phyloP scores from a whole-genome alignment of 2,797 vertebrate species.

The Cetoscarus ocellatus region DNA sequence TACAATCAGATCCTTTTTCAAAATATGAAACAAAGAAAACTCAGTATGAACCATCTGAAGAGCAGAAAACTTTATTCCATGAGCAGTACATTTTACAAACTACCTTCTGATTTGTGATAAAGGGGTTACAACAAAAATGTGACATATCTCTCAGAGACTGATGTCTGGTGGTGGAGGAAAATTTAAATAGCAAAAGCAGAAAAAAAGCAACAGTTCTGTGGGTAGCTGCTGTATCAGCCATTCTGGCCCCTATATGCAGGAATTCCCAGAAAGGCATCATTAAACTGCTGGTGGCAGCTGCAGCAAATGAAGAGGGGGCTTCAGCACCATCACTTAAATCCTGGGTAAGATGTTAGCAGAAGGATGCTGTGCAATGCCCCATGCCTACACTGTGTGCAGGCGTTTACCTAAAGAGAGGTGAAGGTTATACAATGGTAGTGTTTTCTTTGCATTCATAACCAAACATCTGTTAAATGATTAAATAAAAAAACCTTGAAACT shows the following conservation, averaged over 20 bases:
- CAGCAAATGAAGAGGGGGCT: slow-evolving; percentile 79
- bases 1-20: not conserved
- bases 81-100: slow-evolving; percentile 51
- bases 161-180: slow-evolving; percentile 4
- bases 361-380: slow-evolving; percentile 68
- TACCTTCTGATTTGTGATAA: not conserved
- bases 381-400: slow-evolving; percentile 90
- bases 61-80: slow-evolving; percentile 58
- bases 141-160: slow-evolving; percentile 20
- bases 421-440: not conserved
- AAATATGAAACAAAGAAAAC: slow-evolving; percentile 8
- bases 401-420: slow-evolving; percentile 88
- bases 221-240: slow-evolving; percentile 85
- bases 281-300: slow-evolving; percentile 86
- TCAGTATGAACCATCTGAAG: not conserved
- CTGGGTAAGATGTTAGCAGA: slow-evolving; percentile 47
- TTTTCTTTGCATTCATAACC: not conserved
- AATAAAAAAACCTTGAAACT: not conserved
- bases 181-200: not conserved
- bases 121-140: not conserved
- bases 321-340: slow-evolving; percentile 35
- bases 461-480: not conserved
- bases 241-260: slow-evolving; percentile 88
- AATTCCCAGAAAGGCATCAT: slow-evolving; percentile 94
- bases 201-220: slow-evolving; percentile 1